Evolutionary conservation across 2,797 vertebrate genomes (phyloP).

Genomic region (Sylvilagus floridanus): DNA sequence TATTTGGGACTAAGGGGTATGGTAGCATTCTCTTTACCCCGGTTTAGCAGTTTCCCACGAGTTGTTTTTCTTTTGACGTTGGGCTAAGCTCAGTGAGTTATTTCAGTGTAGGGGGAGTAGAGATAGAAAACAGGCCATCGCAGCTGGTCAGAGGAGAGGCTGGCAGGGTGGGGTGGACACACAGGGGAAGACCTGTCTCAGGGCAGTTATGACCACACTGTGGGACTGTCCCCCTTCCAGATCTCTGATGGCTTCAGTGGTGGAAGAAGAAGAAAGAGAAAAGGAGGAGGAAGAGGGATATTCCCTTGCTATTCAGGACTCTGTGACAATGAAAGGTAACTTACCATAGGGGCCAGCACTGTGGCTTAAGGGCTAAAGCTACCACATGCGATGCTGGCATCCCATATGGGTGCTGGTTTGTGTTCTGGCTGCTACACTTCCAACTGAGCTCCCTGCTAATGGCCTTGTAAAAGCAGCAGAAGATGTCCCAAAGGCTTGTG

Average conservation of each 20-base stretch:
- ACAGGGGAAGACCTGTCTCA: not conserved
- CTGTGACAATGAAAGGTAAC: not conserved
- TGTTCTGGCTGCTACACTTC: no score
- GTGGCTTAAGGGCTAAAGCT: no score
- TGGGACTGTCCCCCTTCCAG: not conserved
- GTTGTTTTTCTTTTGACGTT: conserved; percentile 8
- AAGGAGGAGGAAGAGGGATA: not conserved
- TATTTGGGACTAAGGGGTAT: not conserved
- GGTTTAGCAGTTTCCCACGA: not conserved
- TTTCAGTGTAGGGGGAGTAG: not conserved
- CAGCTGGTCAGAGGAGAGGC: not conserved
- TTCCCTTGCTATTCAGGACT: not conserved
- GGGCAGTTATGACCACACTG: not conserved
- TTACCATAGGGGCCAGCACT: not conserved
- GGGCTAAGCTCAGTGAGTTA: conserved; percentile 15
- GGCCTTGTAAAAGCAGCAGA: no score
- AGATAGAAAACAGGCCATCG: not conserved
- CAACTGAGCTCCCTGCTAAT: no score
- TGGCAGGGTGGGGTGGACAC: no score
- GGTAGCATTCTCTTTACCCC: not conserved
- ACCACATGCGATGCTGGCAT: no score
- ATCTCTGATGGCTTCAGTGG: not conserved
- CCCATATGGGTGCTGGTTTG: no score
- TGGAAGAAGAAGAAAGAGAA: not conserved
- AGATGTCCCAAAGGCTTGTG: no score